A percentile compares a stretch with the other conserved stretches of the same genome.
phyloP scores from a whole-genome alignment of 92 coral and sea anemone genomes.

The Zoanthus gigantus region DNA sequence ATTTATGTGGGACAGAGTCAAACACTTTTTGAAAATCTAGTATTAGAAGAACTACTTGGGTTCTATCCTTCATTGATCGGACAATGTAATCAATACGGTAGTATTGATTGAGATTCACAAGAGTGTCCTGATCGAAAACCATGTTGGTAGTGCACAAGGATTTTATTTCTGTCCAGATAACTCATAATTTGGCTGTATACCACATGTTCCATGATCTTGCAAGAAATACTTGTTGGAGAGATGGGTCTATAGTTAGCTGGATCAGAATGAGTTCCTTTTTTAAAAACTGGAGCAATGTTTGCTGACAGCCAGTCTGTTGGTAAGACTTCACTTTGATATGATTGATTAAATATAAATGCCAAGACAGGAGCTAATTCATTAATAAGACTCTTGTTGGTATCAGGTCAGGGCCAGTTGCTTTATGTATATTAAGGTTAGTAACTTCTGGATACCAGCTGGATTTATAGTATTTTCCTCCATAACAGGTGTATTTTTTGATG shows the following conservation, averaged over 20 bases:
- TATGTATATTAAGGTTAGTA: conserved; percentile 42
- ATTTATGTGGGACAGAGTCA: too few relatives aligned
- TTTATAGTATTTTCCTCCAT: conserved; percentile 38
- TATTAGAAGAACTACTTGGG: too few relatives aligned
- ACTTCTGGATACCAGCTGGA: conserved; percentile 43
- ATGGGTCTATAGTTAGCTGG: too few relatives aligned
- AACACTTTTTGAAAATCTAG: too few relatives aligned
- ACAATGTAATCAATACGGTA: not conserved
- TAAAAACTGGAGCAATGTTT: too few relatives aligned
- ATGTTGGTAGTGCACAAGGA: too few relatives aligned
- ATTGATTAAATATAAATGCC: conserved; percentile 10
- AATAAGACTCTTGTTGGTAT: conserved; percentile 53
- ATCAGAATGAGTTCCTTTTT: too few relatives aligned
- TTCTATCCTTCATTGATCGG: too few relatives aligned
- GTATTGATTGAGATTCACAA: conserved; percentile 57
- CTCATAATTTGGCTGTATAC: conserved; percentile 36
- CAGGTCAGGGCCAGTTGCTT: conserved; percentile 55
- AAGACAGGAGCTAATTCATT: conserved; percentile 42
- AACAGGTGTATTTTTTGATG: conserved; percentile 25
- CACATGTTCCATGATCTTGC: not conserved
- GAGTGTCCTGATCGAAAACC: conserved; percentile 52
- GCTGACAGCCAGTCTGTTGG: too few relatives aligned
- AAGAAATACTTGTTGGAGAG: too few relatives aligned
- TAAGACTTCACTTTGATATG: too few relatives aligned
- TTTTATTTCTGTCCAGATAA: conserved; percentile 44